phyloP scores from a whole-genome alignment of 2,888 invertebrate genomes.

The Scrobipalpa atriplicella region DNA sequence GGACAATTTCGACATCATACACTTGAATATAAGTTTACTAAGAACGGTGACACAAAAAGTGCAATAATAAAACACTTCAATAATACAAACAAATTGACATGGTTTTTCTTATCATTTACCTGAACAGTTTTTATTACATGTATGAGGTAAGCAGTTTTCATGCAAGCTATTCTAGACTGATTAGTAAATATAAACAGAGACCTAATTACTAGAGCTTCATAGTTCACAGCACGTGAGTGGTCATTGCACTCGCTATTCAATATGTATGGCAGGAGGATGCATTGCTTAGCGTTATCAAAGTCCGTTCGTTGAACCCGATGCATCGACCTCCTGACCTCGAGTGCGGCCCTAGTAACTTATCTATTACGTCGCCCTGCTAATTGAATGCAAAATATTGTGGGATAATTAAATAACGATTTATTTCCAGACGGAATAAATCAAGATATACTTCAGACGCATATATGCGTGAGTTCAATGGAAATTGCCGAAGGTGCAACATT shows the following conservation, averaged over 20 bases:
- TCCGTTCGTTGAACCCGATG: slow-evolving; percentile 58
- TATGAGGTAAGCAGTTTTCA: background rate
- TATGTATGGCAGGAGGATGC: slow-evolving; percentile 32
- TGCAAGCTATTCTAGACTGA: background rate
- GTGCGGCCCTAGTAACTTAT: slow-evolving; percentile 44
- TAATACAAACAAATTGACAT: background rate
- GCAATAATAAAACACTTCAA: background rate
- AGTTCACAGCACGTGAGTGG: slow-evolving; percentile 13
- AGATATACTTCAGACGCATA: slow-evolving; percentile 1
- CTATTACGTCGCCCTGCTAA: slow-evolving; percentile 37
- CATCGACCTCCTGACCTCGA: slow-evolving; percentile 58
- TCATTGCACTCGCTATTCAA: slow-evolving; percentile 15
- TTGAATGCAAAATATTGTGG: slow-evolving; percentile 15
- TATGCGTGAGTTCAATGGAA: background rate
- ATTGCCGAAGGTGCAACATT: background rate
- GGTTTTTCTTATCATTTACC: background rate
- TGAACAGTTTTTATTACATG: background rate
- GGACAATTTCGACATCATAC: too few relatives aligned
- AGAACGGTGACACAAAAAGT: background rate
- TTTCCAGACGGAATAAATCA: background rate
- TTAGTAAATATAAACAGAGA: background rate
- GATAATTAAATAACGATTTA: background rate
- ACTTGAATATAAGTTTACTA: background rate
- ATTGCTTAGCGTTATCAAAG: slow-evolving; percentile 44
- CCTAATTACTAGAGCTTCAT: background rate